Percentiles rank a stretch among this genome's conserved stretches.
Evolutionary conservation across 2,888 invertebrate species (phyloP).

Genomic region (Drosophila longiperda): DNA sequence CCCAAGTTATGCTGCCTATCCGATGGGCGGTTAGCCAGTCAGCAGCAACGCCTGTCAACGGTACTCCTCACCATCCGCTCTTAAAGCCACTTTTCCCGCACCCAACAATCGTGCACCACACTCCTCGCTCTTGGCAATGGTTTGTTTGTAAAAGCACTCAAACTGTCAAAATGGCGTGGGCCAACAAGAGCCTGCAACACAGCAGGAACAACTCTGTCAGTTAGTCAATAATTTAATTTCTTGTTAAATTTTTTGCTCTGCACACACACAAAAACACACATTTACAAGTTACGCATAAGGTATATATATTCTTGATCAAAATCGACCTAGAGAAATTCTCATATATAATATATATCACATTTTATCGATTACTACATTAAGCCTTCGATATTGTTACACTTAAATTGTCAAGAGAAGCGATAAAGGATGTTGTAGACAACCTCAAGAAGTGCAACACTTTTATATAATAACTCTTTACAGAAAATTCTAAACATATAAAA

Average conservation of each 20-base stretch:
- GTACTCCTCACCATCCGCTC: slow-evolving; percentile 6
- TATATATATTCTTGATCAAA: not conserved
- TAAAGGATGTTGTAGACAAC: not conserved
- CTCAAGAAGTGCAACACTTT: not conserved
- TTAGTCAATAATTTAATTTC: slow-evolving; percentile 76
- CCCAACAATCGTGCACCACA: not conserved
- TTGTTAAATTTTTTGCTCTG: slow-evolving; percentile 62
- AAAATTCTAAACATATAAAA: not conserved
- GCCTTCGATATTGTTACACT: not conserved
- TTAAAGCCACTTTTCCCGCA: not conserved
- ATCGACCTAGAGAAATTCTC: not conserved
- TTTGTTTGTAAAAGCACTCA: slow-evolving; percentile 68
- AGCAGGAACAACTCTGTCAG: slow-evolving; percentile 48
- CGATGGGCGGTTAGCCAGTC: not conserved
- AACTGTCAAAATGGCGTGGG: slow-evolving; percentile 71
- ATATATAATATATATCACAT: not conserved
- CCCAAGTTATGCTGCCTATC: not conserved
- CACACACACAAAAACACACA: slow-evolving; percentile 2
- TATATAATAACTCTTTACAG: not conserved
- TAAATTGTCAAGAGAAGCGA: not conserved
- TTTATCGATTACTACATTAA: not conserved
- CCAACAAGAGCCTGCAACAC: slow-evolving; percentile 38
- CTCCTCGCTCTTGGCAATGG: slow-evolving; percentile 29
- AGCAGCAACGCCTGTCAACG: slow-evolving; percentile 64
- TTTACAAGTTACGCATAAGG: not conserved